phyloP scores from a whole-genome alignment of 2,113 vertebrate genomes.

The Brachionichthys hirsutus region DNA sequence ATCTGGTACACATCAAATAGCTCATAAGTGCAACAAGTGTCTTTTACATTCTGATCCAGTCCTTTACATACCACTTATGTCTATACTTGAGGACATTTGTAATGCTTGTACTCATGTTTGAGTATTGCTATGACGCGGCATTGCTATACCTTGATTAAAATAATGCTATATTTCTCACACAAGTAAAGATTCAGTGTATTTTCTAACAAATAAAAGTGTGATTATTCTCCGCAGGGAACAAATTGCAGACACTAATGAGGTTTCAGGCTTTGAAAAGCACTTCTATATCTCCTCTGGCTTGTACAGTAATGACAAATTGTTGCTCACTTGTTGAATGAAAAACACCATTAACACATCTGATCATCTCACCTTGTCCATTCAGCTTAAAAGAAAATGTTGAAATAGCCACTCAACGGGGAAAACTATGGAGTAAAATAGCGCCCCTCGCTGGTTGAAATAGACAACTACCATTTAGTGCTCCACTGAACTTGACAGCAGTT shows the following conservation, averaged over 20 bases:
- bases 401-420: no score
- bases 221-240: background rate
- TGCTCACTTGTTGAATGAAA: background rate
- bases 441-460: slow-evolving; percentile 34
- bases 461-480: slow-evolving; percentile 37
- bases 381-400: background rate
- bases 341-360: background rate
- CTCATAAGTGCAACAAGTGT: no score
- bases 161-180: no score
- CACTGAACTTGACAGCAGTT: slow-evolving; percentile 58
- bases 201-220: background rate
- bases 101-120: no score
- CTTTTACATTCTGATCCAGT: no score
- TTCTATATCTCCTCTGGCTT: background rate
- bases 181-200: no score
- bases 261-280: background rate
- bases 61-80: no score
- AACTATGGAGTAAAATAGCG: slow-evolving; percentile 28
- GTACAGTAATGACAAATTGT: background rate
- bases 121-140: no score
- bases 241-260: background rate
- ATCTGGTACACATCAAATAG: no score
- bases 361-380: background rate
- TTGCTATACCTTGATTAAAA: no score
- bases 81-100: no score